These are phyloP conservation scores for Cyanocitta stelleri DNA, from an alignment of 2,113 vertebrate species.

Conservation along the genomic window DNA sequence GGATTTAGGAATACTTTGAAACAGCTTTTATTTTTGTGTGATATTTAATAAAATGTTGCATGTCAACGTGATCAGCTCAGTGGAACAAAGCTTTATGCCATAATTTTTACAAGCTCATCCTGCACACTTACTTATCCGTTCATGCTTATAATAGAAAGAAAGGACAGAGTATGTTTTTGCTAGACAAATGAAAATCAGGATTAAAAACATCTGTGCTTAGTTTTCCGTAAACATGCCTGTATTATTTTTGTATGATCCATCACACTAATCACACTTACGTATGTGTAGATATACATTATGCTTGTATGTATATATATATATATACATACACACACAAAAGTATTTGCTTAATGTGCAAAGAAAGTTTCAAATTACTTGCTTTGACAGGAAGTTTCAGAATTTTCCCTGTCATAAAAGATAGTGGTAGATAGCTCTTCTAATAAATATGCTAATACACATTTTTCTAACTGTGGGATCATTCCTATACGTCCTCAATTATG, in stretches of 20 bases:
- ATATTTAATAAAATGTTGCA: neutral
- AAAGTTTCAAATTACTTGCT: neutral
- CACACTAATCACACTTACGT: neutral
- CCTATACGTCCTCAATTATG: neutral
- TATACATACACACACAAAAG: fast-evolving
- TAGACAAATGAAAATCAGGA: neutral
- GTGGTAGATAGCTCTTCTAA: neutral
- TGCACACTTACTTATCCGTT: neutral
- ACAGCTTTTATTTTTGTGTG: neutral
- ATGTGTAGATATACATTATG: fast-evolving
- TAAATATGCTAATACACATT: neutral
- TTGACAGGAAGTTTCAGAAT: neutral
- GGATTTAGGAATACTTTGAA: neutral
- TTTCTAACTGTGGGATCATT: neutral
- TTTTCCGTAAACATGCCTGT: neutral
- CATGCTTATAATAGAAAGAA: neutral
- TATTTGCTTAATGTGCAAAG: neutral
- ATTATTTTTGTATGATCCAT: neutral
- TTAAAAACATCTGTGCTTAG: neutral
- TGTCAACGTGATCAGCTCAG: neutral
- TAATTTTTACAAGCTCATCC: neutral
- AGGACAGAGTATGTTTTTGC: neutral
- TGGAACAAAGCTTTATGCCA: neutral
- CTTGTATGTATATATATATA: fast-evolving
- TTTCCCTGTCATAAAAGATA: neutral